Evolutionary conservation across 64 coral and sea anemone genomes (phyloP).

Genomic region (Astreopora myriophthalma): DNA sequence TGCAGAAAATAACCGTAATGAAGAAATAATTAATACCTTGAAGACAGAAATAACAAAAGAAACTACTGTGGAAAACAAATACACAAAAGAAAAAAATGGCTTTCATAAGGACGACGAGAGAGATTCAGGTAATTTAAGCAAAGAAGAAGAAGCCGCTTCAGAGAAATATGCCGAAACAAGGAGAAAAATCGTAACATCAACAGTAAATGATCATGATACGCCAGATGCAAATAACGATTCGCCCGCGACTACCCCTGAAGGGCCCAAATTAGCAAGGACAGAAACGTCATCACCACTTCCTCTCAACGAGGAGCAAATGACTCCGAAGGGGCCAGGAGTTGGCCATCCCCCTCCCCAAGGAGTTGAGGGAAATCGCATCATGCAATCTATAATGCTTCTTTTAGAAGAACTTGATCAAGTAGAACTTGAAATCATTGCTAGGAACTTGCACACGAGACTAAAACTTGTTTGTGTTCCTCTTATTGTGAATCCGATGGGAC

Average conservation of each 20-base stretch:
- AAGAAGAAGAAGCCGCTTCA: neutral
- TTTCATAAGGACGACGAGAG: neutral
- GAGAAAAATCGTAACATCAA: neutral
- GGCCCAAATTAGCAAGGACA: conserved; percentile 19
- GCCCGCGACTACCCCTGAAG: conserved; percentile 7
- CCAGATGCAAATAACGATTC: too few species aligned
- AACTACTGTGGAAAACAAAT: conserved; percentile 57
- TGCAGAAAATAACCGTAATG: conserved; percentile 65
- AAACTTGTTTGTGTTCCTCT: conserved; percentile 92
- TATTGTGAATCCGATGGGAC: conserved; percentile 89
- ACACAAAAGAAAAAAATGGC: conserved; percentile 58
- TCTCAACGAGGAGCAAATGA: conserved; percentile 77
- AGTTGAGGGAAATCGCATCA: conserved; percentile 62
- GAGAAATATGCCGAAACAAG: neutral
- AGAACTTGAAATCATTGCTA: conserved; percentile 89
- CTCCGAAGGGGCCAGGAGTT: conserved; percentile 25
- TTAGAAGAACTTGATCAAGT: conserved; percentile 91
- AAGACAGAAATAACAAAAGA: conserved; percentile 26
- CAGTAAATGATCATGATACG: neutral
- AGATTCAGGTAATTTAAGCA: neutral
- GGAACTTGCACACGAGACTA: conserved; percentile 77
- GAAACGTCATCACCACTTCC: conserved; percentile 78
- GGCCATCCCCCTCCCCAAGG: conserved; percentile 23
- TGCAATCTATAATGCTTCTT: conserved; percentile 85
- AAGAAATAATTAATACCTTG: conserved; percentile 70